These are phyloP conservation scores for Adoxophyes honmai DNA, from an alignment of 1,140 invertebrate genomes.

Conservation along the genomic window DNA sequence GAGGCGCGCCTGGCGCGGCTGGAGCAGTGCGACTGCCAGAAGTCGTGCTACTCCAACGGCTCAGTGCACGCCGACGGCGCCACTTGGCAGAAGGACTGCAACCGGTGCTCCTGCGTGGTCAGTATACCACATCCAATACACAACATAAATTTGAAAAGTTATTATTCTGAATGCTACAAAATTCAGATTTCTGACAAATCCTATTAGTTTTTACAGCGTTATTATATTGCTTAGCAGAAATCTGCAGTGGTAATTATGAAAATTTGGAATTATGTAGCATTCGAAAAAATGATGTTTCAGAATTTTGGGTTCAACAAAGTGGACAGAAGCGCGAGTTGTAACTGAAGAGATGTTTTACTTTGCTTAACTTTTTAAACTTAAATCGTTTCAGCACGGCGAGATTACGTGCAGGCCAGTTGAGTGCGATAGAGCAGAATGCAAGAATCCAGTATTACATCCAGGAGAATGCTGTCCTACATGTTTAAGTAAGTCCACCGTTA, in stretches of 20 bases:
- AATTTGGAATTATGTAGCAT: no score
- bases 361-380: no score
- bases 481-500: constrained; percentile 88
- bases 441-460: constrained; percentile 85
- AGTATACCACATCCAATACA: constrained; percentile 36
- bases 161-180: no score
- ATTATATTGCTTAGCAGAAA: no score
- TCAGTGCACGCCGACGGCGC: constrained; percentile 88
- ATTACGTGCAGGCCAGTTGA: constrained; percentile 87
- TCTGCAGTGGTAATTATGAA: no score
- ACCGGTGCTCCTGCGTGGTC: constrained; percentile 89
- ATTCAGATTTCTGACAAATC: no score
- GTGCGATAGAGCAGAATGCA: constrained; percentile 86
- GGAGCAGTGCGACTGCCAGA: constrained; percentile 93
- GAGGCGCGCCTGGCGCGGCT: constrained; percentile 86
- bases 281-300: no score
- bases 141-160: no score
- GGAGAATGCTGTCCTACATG: constrained; percentile 92
- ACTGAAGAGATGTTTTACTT: no score
- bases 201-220: no score
- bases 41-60: constrained; percentile 89
- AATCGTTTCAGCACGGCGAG: constrained; percentile 85
- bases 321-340: no score
- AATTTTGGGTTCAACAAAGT: no score
- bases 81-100: constrained; percentile 88